Base-by-base conservation (phyloP, 2,113 vertebrate species). In the Coryphaenoides rupestris region DNA sequence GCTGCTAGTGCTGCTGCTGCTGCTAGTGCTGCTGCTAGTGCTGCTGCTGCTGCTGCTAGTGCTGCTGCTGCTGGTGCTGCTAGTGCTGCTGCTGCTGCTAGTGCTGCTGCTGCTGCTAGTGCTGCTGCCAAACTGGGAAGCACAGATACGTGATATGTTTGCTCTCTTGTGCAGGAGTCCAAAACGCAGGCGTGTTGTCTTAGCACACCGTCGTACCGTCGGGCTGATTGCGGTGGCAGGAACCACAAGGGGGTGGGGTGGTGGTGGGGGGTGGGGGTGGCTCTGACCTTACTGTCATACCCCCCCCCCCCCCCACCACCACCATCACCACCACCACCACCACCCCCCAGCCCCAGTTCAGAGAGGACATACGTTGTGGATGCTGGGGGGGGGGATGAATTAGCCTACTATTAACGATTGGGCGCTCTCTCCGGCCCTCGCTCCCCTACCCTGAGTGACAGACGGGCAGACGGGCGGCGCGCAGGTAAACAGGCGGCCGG, bases 361-460 rank as follows among this genome's bases (percentile, higher is more conserved):
- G 69, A 69, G 65, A 62, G 68, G 66, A 62, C 71, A 66, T 70
- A 67, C 47, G 5, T 13, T 74, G 80, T 85, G 82, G 81, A 87
- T 77, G n/a, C n/a, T n/a, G n/a, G n/a, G n/a, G n/a, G n/a, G 24
- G 28, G 72, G 33, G 78, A 88, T 88, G 84, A 89, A 87, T 87
- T 84, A 81, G 75, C 69, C 76, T 74, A 71, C 88, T 88, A 89
- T 87, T 86, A 89, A 89, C 90, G 83, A 84, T 75, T 63, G 73
- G 13, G 59, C 80, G 77, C 68, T 67, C 40, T 70, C 46, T 17
- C 47, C 70, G 49, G 60, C 75, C 79, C 78, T 87, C 86, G 86
- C 88, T 88, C 88, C 79, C 57, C 23, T 12, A n/a, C n/a, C n/a
- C 54, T 14, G 47, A 73, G 68, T 80, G 75, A 81, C 70, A 72